phyloP scores from a whole-genome alignment of 1,140 invertebrate species.

The Drosophila willistoni region DNA sequence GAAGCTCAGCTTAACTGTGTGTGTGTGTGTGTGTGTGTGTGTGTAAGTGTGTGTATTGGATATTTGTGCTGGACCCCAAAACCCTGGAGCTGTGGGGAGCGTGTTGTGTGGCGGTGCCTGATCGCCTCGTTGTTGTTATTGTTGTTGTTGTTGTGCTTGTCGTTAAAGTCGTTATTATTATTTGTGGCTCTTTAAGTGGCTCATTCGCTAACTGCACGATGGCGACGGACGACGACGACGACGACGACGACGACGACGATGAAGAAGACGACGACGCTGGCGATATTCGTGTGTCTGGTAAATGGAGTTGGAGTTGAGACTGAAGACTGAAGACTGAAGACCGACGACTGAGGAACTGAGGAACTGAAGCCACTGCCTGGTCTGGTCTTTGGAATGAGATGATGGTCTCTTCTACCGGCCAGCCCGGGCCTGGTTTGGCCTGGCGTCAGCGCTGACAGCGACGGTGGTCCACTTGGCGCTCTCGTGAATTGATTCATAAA shows the following conservation, averaged over 20 bases:
- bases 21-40: slow-evolving; percentile 6
- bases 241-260: slow-evolving; percentile 55
- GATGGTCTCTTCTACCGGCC: neutral
- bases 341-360: neutral
- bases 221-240: slow-evolving; percentile 44
- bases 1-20: slow-evolving; percentile 19
- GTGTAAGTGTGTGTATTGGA: too few species aligned
- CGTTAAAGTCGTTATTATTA: slow-evolving; percentile 82
- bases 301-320: slow-evolving; percentile 1
- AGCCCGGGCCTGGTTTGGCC: slow-evolving; percentile 17
- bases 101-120: slow-evolving; percentile 53
- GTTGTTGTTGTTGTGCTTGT: slow-evolving; percentile 72
- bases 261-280: slow-evolving; percentile 41
- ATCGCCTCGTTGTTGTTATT: slow-evolving; percentile 43
- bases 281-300: slow-evolving; percentile 75
- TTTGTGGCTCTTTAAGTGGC: slow-evolving; percentile 81
- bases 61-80: slow-evolving; percentile 17
- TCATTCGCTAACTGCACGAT: slow-evolving; percentile 80
- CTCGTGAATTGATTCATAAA: slow-evolving; percentile 81
- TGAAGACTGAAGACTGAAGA: neutral
- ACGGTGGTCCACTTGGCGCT: slow-evolving; percentile 80
- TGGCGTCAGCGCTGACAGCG: slow-evolving; percentile 69
- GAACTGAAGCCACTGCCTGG: neutral
- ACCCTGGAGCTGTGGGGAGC: slow-evolving; percentile 9
- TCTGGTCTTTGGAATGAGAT: neutral